phyloP scores from a whole-genome alignment of 92 coral and sea anemone species.

The Muricea muricata region DNA sequence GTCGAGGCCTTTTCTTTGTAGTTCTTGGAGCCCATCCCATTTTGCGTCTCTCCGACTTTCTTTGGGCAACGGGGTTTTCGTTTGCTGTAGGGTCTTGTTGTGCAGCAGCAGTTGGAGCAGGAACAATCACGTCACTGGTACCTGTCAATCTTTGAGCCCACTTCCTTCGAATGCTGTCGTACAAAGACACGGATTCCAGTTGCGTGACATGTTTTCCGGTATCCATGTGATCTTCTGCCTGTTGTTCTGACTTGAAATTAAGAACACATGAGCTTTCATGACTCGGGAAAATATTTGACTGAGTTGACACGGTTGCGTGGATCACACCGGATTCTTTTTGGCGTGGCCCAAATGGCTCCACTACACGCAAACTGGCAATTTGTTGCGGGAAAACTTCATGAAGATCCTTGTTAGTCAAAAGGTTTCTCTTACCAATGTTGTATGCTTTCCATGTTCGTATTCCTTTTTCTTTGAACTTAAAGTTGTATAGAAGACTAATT shows the following conservation, averaged over 20 bases:
- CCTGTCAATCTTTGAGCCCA: conserved; percentile 55
- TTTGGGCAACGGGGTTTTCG: no score
- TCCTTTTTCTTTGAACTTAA: conserved; percentile 41
- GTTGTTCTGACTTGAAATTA: conserved; percentile 47
- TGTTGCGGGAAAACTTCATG: conserved; percentile 34
- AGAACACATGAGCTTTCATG: conserved; percentile 51
- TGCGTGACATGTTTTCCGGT: conserved; percentile 46
- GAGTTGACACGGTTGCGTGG: conserved; percentile 29
- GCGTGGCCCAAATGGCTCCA: conserved; percentile 46
- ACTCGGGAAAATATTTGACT: conserved; percentile 45
- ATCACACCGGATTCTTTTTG: conserved; percentile 35
- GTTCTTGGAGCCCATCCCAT: conserved; percentile 77
- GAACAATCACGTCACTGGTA: not conserved
- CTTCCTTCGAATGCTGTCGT: conserved; percentile 44
- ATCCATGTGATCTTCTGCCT: conserved; percentile 59
- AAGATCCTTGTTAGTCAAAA: conserved; percentile 42
- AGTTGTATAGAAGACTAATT: conserved; percentile 48
- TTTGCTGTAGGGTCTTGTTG: no score
- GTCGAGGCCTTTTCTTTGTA: conserved; percentile 41
- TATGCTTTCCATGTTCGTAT: conserved; percentile 45
- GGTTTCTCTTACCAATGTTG: conserved; percentile 24
- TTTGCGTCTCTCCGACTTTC: no score
- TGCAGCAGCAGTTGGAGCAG: no score
- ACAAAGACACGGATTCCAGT: conserved; percentile 49
- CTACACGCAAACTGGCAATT: conserved; percentile 38